These are phyloP conservation scores for Alitta virens DNA, from an alignment of 2,888 invertebrate species.

Conservation along the genomic window DNA sequence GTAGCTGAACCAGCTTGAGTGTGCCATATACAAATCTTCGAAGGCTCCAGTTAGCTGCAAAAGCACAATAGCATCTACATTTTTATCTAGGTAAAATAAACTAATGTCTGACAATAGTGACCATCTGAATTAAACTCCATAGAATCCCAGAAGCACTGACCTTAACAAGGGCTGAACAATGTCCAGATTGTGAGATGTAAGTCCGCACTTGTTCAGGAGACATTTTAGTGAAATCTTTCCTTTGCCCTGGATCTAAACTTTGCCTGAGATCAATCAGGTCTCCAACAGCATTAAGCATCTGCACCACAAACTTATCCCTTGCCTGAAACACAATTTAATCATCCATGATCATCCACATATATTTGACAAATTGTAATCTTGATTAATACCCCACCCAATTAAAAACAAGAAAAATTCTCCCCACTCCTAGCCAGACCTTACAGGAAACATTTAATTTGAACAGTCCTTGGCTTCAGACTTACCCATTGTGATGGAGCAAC, in stretches of 20 bases:
- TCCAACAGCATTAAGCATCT: constrained; percentile 46
- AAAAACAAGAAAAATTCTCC: too few relatives aligned
- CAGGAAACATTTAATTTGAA: background rate
- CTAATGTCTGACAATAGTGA: too few relatives aligned
- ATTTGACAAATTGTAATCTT: background rate
- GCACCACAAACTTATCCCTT: constrained; percentile 37
- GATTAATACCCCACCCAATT: too few relatives aligned
- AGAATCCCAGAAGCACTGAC: too few relatives aligned
- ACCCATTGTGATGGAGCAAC: constrained; percentile 17
- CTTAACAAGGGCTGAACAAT: constrained; percentile 49
- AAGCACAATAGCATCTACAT: too few relatives aligned
- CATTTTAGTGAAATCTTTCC: constrained; percentile 39
- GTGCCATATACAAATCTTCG: constrained; percentile 52
- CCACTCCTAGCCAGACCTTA: background rate
- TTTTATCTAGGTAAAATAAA: too few relatives aligned
- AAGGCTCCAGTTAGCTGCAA: constrained; percentile 46
- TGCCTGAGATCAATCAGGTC: constrained; percentile 42
- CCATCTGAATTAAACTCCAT: too few relatives aligned
- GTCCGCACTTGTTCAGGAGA: constrained; percentile 29
- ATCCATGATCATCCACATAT: background rate
- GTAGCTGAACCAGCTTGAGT: constrained; percentile 53
- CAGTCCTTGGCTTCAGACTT: background rate
- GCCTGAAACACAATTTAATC: constrained; percentile 12
- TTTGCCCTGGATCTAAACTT: constrained; percentile 32
- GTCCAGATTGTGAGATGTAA: constrained; percentile 36